Percentiles rank a stretch among this genome's conserved stretches.
Conservation (phyloP, 2,888 invertebrate species). For the Vannuccia rotundouncinata region DNA sequence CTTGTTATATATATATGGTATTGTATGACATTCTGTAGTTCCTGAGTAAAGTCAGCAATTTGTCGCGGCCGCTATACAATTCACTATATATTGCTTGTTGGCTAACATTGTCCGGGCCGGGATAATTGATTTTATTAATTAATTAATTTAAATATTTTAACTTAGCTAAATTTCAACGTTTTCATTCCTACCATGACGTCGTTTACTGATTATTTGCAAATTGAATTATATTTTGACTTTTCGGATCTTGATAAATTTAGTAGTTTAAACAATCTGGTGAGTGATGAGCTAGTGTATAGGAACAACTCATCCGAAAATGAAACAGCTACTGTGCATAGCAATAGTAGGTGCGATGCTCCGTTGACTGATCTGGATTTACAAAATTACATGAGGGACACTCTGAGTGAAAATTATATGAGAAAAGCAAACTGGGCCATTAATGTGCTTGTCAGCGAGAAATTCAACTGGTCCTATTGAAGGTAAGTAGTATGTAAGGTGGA, state of each 20-base stretch:
- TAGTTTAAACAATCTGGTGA: background rate
- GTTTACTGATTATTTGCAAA: slow-evolving; percentile 21
- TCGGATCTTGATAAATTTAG: slow-evolving; percentile 6
- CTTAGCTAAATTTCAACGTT: slow-evolving; percentile 19
- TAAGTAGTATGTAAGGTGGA: no score
- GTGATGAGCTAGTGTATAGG: background rate
- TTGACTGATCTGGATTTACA: slow-evolving; percentile 26
- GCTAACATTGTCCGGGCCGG: background rate
- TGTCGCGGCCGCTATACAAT: no score
- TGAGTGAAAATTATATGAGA: slow-evolving; percentile 25
- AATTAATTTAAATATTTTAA: slow-evolving; percentile 19
- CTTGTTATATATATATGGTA: background rate
- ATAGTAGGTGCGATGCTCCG: slow-evolving; percentile 23
- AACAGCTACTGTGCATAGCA: slow-evolving; percentile 24
- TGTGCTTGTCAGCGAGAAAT: slow-evolving; percentile 5
- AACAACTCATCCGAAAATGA: background rate
- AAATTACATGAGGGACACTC: slow-evolving; percentile 21
- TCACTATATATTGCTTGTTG: background rate
- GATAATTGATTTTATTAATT: slow-evolving; percentile 8
- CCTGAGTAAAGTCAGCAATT: slow-evolving; percentile 16
- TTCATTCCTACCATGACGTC: slow-evolving; percentile 20
- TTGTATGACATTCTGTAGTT: slow-evolving; percentile 26
- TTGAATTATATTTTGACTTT: slow-evolving; percentile 11
- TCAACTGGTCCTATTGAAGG: slow-evolving; percentile 8
- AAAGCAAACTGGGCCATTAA: slow-evolving; percentile 25